Conservation (phyloP, 1,140 invertebrate genomes). For the Harpegnathos saltator region DNA sequence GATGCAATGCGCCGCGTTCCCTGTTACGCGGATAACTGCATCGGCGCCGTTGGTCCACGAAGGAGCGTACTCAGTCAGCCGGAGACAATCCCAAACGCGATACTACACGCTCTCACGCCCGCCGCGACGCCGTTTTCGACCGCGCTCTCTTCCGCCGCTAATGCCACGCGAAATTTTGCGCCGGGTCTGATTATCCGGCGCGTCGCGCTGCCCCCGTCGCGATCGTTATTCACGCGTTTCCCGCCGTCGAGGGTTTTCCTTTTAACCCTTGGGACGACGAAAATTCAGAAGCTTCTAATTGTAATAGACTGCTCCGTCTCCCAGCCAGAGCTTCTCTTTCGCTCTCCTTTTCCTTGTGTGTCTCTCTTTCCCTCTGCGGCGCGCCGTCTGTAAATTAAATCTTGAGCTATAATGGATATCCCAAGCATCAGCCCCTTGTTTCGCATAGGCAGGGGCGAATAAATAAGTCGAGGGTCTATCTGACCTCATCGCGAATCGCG, state of each 20-base stretch:
- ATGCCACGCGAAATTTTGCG: slow-evolving; percentile 27
- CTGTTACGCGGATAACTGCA: slow-evolving; percentile 33
- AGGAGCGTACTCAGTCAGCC: slow-evolving; percentile 39
- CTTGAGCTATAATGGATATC: slow-evolving; percentile 38
- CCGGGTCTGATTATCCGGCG: background rate
- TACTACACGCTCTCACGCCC: slow-evolving; percentile 21
- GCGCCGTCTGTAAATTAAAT: slow-evolving; percentile 42
- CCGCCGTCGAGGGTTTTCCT: background rate
- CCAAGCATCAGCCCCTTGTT: slow-evolving; percentile 10
- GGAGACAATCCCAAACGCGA: slow-evolving; percentile 44
- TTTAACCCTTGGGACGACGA: background rate
- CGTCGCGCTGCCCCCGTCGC: background rate
- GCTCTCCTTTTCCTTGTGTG: no score
- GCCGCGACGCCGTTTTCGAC: slow-evolving; percentile 5
- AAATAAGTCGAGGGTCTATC: slow-evolving; percentile 38
- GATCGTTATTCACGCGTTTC: slow-evolving; percentile 44
- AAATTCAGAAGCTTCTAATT: slow-evolving; percentile 39
- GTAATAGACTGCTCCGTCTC: background rate
- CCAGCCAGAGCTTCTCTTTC: no score
- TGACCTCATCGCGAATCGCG: slow-evolving; percentile 39
- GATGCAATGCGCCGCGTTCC: slow-evolving; percentile 16
- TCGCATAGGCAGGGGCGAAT: slow-evolving; percentile 21
- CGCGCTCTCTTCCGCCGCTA: slow-evolving; percentile 37
- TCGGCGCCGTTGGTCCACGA: slow-evolving; percentile 24
- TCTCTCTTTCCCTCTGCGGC: no score